Evolutionary conservation across 2,113 vertebrate species (phyloP), one percentile per base, ranked within the genome.

Genomic region (Sclerurus mexicanus): DNA sequence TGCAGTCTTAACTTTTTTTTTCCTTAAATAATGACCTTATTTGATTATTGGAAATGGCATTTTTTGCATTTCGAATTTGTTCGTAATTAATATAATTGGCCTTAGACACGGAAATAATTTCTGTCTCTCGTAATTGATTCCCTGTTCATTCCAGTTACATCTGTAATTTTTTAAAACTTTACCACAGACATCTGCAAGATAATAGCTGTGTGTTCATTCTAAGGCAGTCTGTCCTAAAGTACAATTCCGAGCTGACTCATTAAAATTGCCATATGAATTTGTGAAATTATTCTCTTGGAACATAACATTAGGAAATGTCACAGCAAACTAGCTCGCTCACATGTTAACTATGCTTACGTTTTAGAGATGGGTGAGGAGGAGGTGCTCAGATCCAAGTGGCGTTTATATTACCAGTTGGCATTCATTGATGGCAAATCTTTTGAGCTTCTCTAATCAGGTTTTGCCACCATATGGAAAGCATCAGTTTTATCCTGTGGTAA

Each of bases 81-180:
- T 75, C 23, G 25, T 88, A 93, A 94, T 94, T 95, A 91, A 81
- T 94, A 71, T 67, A 79, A 92, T 93, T 88, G 95, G 49, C 59
- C 25, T 64, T n/a, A 85, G 77, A 80, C 19, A 84, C 28, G 63
- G 67, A 94, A 79, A 84, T 56, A 86, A 92, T 60, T 96, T 94
- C 22, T 52, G n/a, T 86, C 63, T 60, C 58, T 85, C 68, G 49
- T 73, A 96, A 84, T 66, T 83, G 67, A 85, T 90, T 87, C 55
- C 53, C 55, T 74, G 46, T 75, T 93, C 63, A 80, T 87, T 90
- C 42, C 22, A 88, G 44, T 80, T 91, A 72, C 17, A 55, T 90
- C 30, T 83, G 55, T 77, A 90, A 72, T 87, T 90, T 85, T 85
- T 64, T 3, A 2, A 47, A 75, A 79, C 53, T 93, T 95, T 72